Conservation (phyloP, 2,888 invertebrate genomes). For the Drosophila prolongata region DNA sequence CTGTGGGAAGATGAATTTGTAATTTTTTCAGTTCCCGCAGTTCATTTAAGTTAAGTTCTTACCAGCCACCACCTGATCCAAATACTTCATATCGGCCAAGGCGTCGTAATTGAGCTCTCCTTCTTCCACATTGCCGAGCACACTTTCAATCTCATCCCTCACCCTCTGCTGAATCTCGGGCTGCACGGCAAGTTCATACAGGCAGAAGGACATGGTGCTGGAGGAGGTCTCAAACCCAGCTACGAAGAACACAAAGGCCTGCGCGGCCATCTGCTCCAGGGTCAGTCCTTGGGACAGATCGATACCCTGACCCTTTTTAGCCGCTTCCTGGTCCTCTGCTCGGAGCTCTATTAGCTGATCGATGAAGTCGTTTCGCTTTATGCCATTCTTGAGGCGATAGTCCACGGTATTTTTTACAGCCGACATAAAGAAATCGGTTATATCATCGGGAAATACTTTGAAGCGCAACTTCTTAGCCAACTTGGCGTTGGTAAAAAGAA, state of each 20-base stretch:
- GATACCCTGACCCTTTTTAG: constrained; percentile 38
- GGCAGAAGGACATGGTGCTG: constrained; percentile 84
- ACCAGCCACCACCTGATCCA: constrained; percentile 81
- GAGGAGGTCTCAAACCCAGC: constrained; percentile 86
- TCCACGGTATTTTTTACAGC: constrained; percentile 84
- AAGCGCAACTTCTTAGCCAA: constrained; percentile 62
- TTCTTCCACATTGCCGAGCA: constrained; percentile 51
- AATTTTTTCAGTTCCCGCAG: no score
- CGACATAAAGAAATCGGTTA: constrained; percentile 74
- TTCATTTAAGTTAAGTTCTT: constrained; percentile 13
- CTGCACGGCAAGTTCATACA: constrained; percentile 81
- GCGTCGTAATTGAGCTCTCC: constrained; percentile 69
- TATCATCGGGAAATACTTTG: constrained; percentile 60
- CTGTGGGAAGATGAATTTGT: constrained; percentile 54
- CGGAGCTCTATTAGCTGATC: constrained; percentile 84
- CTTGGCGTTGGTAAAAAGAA: constrained; percentile 59
- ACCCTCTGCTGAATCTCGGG: constrained; percentile 71
- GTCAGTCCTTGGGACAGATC: constrained; percentile 68
- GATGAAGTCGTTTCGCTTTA: constrained; percentile 85
- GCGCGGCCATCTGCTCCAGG: constrained; percentile 85
- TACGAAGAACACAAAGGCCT: constrained; percentile 86
- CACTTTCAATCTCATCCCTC: constrained; percentile 68
- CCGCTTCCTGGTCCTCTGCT: constrained; percentile 54
- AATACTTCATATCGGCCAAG: constrained; percentile 73
- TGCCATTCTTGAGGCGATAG: constrained; percentile 78